Evolutionary conservation across 2,113 vertebrate genomes (phyloP), one percentile per base, ranked within the genome.

Genomic region (Athene noctua): DNA sequence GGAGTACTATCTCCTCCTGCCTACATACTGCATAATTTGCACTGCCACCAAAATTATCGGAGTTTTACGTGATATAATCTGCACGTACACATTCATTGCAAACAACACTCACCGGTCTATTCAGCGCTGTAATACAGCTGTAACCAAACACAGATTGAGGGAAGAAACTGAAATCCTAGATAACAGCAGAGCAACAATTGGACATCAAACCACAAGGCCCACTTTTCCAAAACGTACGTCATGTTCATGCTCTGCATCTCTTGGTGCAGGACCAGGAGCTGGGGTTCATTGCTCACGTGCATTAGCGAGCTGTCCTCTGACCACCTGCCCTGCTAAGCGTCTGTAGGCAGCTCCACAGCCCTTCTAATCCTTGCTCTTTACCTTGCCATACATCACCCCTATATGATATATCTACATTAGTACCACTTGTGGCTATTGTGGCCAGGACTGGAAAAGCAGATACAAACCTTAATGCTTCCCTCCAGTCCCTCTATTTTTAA

Each of bases 401-500:
- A 40, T 17, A 47, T 0, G 12, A 44, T 4, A 15, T 3, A 51
- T 2, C 54, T 85, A 7, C 34, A n/a, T 20, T 22, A 86, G 51
- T 8, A 58, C 42, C 27, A 11, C 44, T 67, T 10, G 5, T 11
- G 40, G 15, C 49, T 72, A 10, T 6, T 15, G 52, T 18, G 26
- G 30, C 11, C 10, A 27, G 23, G 27, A 36, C 42, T n/a, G 19
- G 23, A 94, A 59, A 79, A 34, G 58, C 10, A 77, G 44, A 25
- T 6, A 61, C 6, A 34, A 87, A 47, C 8, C 29, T 49, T 85
- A 49, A 55, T 29, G 67, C n/a, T 26, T 75, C 51, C 70, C 40
- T 83, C 67, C 55, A 57, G 58, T 63, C 32, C 62, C 54, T 66
- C 81, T 34, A 62, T 91, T 93, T 97, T 92, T 66, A 78, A 52